A percentile compares a stretch with the other conserved stretches of the same genome.
Evolutionary conservation across 2,888 invertebrate species (phyloP).

Genomic region (Coelinius sp.): DNA sequence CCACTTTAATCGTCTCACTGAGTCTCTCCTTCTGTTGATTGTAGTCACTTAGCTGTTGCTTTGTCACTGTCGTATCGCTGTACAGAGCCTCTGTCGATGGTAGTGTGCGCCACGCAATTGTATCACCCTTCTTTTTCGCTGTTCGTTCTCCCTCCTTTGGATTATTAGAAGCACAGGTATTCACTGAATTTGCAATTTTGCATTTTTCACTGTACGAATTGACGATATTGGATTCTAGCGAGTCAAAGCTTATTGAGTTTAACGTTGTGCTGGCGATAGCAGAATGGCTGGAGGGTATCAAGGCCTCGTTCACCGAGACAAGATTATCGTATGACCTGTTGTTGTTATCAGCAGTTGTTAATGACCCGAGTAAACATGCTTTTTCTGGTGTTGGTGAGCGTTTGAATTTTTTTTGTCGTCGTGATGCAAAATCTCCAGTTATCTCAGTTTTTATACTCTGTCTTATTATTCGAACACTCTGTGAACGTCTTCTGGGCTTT

Average conservation of each 20-base stretch:
- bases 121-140: slow-evolving; percentile 18
- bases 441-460: neutral
- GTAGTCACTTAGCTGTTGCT: neutral
- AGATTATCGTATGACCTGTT: slow-evolving; percentile 43
- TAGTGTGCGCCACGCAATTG: slow-evolving; percentile 32
- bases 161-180: slow-evolving; percentile 41
- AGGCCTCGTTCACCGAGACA: slow-evolving; percentile 10
- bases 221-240: neutral
- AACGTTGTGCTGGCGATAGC: neutral
- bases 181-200: slow-evolving; percentile 56
- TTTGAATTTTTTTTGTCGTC: slow-evolving; percentile 46
- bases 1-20: neutral
- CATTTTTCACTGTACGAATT: slow-evolving; percentile 52
- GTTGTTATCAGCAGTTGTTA: slow-evolving; percentile 42
- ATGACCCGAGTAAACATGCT: slow-evolving; percentile 26
- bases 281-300: slow-evolving; percentile 40
- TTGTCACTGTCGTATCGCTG: neutral
- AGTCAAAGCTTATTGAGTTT: neutral
- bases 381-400: slow-evolving; percentile 58
- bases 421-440: neutral
- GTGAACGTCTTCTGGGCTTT: slow-evolving; percentile 1
- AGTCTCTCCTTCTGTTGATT: neutral
- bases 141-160: slow-evolving; percentile 32
- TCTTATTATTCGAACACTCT: neutral
- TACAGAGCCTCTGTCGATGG: slow-evolving; percentile 2